These are phyloP conservation scores for Bugulina stolonifera DNA, from an alignment of 2,888 invertebrate genomes.

Conservation along the genomic window DNA sequence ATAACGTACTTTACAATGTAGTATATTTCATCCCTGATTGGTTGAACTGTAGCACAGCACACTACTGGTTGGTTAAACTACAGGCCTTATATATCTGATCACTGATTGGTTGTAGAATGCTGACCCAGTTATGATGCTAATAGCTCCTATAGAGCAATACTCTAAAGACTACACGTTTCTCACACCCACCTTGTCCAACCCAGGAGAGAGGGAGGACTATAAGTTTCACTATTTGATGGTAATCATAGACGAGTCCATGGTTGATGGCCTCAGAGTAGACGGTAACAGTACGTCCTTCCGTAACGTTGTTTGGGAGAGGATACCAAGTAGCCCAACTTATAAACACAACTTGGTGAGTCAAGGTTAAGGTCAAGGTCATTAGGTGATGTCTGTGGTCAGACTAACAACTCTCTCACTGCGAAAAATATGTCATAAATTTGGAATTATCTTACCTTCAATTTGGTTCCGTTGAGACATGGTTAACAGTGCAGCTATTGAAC, in stretches of 20 bases:
- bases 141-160: conserved; percentile 36
- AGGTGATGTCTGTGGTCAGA: too few species aligned
- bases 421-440: too few species aligned
- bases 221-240: conserved; percentile 30
- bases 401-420: too few species aligned
- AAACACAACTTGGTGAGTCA: conserved; percentile 10
- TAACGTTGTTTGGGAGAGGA: conserved; percentile 29
- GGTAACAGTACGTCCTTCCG: not conserved
- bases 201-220: conserved; percentile 25
- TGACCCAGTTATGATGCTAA: conserved; percentile 39
- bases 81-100: too few species aligned
- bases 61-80: too few species aligned
- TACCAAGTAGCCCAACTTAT: not conserved
- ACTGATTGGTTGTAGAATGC: conserved; percentile 33
- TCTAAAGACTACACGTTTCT: conserved; percentile 35
- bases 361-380: too few species aligned
- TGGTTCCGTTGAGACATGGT: too few species aligned
- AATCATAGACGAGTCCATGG: conserved; percentile 2
- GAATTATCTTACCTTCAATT: too few species aligned
- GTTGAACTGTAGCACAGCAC: too few species aligned
- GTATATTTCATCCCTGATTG: too few species aligned
- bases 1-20: not conserved
- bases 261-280: conserved; percentile 28
- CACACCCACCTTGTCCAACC: conserved; percentile 31
- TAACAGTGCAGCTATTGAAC: too few species aligned